Base-by-base conservation (phyloP, 2,113 vertebrate species). In the Actenoides hombroni region DNA sequence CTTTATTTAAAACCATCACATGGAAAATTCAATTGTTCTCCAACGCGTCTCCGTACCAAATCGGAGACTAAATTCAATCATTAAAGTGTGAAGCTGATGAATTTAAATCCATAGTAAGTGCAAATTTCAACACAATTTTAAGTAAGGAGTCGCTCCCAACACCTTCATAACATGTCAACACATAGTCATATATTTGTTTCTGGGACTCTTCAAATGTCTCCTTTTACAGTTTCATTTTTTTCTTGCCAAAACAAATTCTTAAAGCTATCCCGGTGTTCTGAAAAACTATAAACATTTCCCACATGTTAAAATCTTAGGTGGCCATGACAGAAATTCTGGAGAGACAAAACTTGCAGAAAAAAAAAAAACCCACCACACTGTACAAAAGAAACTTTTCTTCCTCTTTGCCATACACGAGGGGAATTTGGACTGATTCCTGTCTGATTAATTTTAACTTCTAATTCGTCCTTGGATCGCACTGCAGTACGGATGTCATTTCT, bases 121-220 rank as follows among this genome's bases (percentile, higher is more conserved):
- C 88, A 97, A 96, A 97, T 95, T 96, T 94, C 95, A 94, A 94
- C 90, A 96, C 91, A 95, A 79, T 96, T 94, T 94, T 94, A 96
- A 96, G 86, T 79, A 95, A 87, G 91, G 95, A 97, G 88, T 95
- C 40, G 74, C 88, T 96, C 96, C 95, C 95, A 94, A 96, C 96
- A 97, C 96, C 94, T 96, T 96, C 96, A 83, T 97, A 96, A 94
- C 86, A 94, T 96, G 96, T 97, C 96, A 96, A 97, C 96, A 96
- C 95, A 91, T 96, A 95, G 94, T 96, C 96, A 95, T 93, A 91
- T 95, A 96, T 96, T 96, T 95, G 91, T 96, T 96, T 97, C 96
- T 96, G 91, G 95, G 91, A 95, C 95, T 97, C 96, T 96, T 97
- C 88, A 96, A 95, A 95, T 48, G 92, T 94, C 96, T 96, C 57